A percentile compares a stretch with the other conserved stretches of the same genome.
These are phyloP conservation scores for Cydia splendana DNA, from an alignment of 1,140 invertebrate species.

Conservation along the genomic window DNA sequence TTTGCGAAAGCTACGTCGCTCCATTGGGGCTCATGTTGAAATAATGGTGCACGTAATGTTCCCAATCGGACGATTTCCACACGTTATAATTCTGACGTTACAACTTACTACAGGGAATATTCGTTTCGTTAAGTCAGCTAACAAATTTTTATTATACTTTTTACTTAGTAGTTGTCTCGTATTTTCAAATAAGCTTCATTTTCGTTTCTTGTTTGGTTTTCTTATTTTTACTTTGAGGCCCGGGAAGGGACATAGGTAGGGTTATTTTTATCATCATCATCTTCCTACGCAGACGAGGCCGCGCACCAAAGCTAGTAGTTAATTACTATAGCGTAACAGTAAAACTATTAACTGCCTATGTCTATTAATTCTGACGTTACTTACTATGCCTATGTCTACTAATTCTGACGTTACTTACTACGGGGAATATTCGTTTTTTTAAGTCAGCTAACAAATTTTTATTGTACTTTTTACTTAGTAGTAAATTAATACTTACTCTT, in stretches of 20 bases:
- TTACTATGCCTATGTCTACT: no score
- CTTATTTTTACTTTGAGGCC: background rate
- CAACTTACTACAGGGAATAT: background rate
- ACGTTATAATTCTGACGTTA: background rate
- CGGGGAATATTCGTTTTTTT: background rate
- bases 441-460: no score
- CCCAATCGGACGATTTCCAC: background rate
- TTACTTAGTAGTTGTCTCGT: background rate
- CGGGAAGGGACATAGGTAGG: background rate
- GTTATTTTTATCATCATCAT: background rate
- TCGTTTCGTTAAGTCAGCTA: background rate
- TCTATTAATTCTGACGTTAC: no score
- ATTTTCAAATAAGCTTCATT: background rate
- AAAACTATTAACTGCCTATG: no score
- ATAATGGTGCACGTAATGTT: conserved; percentile 13
- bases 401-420: background rate
- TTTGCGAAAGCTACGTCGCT: background rate
- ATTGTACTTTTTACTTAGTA: no score
- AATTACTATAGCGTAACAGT: no score
- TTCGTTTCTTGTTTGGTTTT: background rate
- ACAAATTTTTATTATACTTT: no score
- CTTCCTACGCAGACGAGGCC: no score
- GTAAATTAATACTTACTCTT: no score
- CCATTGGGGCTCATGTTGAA: conserved; percentile 4
- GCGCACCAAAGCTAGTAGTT: no score